A percentile compares a stretch with the other conserved stretches of the same genome.
Evolutionary conservation across 2,113 vertebrate genomes (phyloP).

Genomic region (Pandion haliaetus): DNA sequence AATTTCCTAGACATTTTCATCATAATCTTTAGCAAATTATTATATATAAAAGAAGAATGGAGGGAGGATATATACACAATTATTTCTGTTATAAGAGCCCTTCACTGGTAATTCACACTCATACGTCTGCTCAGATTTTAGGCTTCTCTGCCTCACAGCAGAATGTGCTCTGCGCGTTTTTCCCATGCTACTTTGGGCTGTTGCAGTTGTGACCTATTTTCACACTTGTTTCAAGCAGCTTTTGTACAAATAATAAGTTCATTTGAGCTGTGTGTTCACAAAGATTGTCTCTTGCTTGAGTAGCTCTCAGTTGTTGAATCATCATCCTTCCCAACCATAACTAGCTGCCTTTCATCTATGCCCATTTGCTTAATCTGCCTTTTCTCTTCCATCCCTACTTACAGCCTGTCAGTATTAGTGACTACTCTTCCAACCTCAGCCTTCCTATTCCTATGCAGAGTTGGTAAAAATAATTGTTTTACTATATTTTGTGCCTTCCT

Average conservation of each 20-base stretch:
- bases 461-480: background rate
- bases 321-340: background rate
- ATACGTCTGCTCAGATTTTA: background rate
- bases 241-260: background rate
- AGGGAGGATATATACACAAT: background rate
- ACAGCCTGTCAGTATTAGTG: background rate
- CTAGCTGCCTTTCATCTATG: background rate
- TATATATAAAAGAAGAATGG: background rate
- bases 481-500: background rate
- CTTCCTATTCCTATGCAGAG: background rate
- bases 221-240: background rate
- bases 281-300: background rate
- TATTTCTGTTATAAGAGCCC: background rate
- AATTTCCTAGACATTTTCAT: background rate
- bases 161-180: background rate
- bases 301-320: background rate
- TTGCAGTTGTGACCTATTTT: background rate
- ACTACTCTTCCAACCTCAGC: background rate
- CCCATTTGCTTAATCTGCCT: background rate
- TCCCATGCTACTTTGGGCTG: background rate
- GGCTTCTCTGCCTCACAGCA: background rate
- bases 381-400: background rate
- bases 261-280: background rate
- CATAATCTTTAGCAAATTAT: background rate
- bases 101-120: background rate